Conservation (phyloP, 2,797 vertebrate species). For the Lindbergichthys nudifrons region DNA sequence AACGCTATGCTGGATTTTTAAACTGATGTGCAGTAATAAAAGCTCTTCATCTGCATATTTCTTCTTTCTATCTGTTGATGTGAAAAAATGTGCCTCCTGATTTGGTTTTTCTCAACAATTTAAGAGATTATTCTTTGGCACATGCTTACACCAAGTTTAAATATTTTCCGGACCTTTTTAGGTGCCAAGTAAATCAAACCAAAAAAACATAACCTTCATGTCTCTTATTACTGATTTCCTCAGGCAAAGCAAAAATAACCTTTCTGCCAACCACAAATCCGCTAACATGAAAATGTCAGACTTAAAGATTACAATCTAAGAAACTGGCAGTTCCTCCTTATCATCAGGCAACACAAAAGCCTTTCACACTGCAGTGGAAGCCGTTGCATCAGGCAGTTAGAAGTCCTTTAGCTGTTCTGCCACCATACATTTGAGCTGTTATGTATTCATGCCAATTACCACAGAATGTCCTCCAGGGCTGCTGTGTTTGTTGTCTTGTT, state of each 20-base stretch:
- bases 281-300: not conserved
- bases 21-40: not conserved
- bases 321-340: not conserved
- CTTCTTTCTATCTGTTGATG: not conserved
- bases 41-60: not conserved
- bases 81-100: too few relatives aligned
- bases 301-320: not conserved
- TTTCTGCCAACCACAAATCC: not conserved
- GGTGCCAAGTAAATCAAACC: too few relatives aligned
- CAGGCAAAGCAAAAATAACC: not conserved
- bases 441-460: slow-evolving; percentile 30
- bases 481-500: slow-evolving; percentile 44
- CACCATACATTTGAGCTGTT: slow-evolving; percentile 22
- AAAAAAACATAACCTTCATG: too few relatives aligned
- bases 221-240: not conserved
- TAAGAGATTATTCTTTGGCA: too few relatives aligned
- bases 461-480: slow-evolving; percentile 44
- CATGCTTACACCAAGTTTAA: too few relatives aligned
- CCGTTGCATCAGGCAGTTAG: slow-evolving; percentile 52
- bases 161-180: too few relatives aligned
- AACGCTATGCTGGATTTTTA: not conserved
- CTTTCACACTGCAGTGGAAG: slow-evolving; percentile 22
- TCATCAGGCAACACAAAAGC: slow-evolving; percentile 17
- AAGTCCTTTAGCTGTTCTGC: slow-evolving; percentile 15
- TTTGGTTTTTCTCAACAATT: too few relatives aligned